A percentile compares a stretch with the other conserved stretches of the same genome.
phyloP scores from a whole-genome alignment of 2,797 vertebrate species.

The Phataginus tetradactyla region DNA sequence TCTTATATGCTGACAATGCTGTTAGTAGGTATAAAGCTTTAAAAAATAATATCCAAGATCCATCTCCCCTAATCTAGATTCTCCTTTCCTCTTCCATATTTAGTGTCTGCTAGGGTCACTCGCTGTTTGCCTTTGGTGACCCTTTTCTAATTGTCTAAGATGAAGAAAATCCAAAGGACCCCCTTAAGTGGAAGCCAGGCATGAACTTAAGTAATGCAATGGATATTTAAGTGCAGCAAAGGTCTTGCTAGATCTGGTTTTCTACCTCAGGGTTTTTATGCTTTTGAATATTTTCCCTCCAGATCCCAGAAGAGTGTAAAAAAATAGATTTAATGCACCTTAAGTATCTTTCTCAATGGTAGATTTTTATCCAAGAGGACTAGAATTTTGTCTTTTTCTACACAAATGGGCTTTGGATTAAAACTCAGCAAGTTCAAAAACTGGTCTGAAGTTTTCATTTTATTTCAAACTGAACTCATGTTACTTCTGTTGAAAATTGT shows the following conservation, averaged over 20 bases:
- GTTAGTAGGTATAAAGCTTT: neutral
- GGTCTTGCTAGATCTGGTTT: neutral
- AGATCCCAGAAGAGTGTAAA: neutral
- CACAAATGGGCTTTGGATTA: conserved; percentile 70
- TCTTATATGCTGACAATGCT: neutral
- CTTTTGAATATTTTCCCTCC: neutral
- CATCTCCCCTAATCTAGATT: neutral
- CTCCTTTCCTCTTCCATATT: neutral
- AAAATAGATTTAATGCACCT: neutral
- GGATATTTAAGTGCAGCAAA: neutral
- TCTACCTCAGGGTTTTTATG: neutral
- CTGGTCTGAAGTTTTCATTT: conserved; percentile 83
- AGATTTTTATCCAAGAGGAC: conserved; percentile 39
- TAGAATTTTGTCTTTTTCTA: conserved; percentile 41
- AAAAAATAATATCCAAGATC: neutral
- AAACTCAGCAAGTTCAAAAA: conserved; percentile 79
- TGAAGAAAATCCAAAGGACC: neutral
- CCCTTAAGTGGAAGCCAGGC: neutral
- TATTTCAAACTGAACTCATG: conserved; percentile 83
- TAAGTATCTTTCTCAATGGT: conserved; percentile 28
- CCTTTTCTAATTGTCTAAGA: neutral
- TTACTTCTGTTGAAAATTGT: conserved; percentile 84
- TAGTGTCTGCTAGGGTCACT: neutral
- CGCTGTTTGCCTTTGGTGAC: neutral
- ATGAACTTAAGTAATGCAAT: neutral